Evolutionary conservation across 1,140 invertebrate genomes (phyloP).

Genomic region (Caenorhabditis remanei): DNA sequence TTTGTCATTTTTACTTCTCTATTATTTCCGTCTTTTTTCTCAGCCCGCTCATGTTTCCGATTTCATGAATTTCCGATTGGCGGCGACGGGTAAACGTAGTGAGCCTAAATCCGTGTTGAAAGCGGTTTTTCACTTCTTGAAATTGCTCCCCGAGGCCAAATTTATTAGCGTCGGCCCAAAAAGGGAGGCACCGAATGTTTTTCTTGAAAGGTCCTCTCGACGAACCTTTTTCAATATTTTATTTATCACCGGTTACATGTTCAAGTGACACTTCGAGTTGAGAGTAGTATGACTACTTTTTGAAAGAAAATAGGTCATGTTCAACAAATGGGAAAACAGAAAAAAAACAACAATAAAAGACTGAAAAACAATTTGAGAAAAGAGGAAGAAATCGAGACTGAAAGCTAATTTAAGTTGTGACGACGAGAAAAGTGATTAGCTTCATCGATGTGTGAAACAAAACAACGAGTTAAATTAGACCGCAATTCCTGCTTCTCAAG

Average conservation of each 20-base stretch:
- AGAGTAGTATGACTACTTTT: slow-evolving; percentile 22
- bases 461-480: slow-evolving; percentile 43
- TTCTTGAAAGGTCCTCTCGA: slow-evolving; percentile 15
- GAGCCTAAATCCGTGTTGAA: slow-evolving; percentile 35
- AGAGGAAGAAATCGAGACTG: not conserved
- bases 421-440: slow-evolving; percentile 25
- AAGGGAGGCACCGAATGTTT: not conserved
- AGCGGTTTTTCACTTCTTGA: slow-evolving; percentile 43
- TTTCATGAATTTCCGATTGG: slow-evolving; percentile 54
- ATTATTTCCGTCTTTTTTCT: not conserved
- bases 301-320: not conserved
- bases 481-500: slow-evolving; percentile 29
- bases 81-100: not conserved
- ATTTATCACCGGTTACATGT: slow-evolving; percentile 11
- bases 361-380: not conserved
- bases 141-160: slow-evolving; percentile 46
- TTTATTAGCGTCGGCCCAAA: slow-evolving; percentile 2
- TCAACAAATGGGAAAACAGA: not conserved
- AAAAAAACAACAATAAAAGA: slow-evolving; percentile 6
- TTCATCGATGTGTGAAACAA: slow-evolving; percentile 53
- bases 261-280: not conserved
- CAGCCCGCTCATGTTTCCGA: slow-evolving; percentile 10
- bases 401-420: not conserved
- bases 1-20: slow-evolving; percentile 9
- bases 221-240: slow-evolving; percentile 35